These are phyloP conservation scores for Trogon surrucura DNA, from an alignment of 2,113 vertebrate species.

Conservation along the genomic window DNA sequence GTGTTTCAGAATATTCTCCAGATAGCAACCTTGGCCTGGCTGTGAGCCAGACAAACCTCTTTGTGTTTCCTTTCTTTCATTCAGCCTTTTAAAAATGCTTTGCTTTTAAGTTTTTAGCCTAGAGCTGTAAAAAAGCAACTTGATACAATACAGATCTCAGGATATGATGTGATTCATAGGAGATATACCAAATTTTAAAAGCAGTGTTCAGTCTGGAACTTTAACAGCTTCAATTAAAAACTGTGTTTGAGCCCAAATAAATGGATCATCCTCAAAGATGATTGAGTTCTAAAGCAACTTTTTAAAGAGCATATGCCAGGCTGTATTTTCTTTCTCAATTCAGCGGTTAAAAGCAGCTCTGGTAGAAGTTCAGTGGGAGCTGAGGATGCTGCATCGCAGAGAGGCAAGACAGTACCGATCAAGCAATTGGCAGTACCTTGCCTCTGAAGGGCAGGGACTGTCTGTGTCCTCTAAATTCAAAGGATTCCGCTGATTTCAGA, in stretches of 20 bases:
- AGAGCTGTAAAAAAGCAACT: constrained; percentile 36
- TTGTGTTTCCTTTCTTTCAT: constrained; percentile 18
- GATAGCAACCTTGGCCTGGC: constrained; percentile 4
- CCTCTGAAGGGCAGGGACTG: not conserved
- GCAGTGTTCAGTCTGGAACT: not conserved
- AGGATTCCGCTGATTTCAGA: not conserved
- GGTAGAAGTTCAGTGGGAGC: not conserved
- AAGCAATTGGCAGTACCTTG: not conserved
- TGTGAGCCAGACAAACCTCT: not conserved
- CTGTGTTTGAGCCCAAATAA: not conserved
- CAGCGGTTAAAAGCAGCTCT: not conserved
- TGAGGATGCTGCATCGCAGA: not conserved
- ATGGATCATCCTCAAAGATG: not conserved
- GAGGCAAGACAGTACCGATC: not conserved
- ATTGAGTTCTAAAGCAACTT: not conserved
- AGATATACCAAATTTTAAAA: constrained; percentile 1
- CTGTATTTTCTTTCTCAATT: not conserved
- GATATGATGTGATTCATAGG: not conserved
- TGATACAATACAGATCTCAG: not conserved
- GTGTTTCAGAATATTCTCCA: constrained; percentile 23
- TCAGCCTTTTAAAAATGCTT: constrained; percentile 28
- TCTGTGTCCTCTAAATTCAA: not conserved
- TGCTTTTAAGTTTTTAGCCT: constrained; percentile 28
- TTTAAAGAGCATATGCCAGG: not conserved
- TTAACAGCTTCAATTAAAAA: constrained; percentile 26